Percentiles rank a stretch among this genome's conserved stretches.
Conservation (phyloP, 2,888 invertebrate genomes). For the Tridacna crocea region DNA sequence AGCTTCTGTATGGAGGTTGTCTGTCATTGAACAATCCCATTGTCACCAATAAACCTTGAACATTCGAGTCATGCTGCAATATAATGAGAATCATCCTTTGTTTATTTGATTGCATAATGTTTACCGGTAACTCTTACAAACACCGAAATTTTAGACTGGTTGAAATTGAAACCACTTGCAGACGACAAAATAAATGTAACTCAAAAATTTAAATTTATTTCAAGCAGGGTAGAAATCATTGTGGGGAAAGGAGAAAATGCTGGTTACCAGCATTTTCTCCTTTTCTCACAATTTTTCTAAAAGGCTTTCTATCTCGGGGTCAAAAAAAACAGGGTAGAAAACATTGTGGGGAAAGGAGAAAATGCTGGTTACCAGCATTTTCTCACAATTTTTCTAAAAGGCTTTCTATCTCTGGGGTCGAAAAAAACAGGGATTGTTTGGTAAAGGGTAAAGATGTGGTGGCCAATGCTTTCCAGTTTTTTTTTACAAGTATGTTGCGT, state of each 20-base stretch:
- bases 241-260: constrained; percentile 8
- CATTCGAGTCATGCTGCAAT: constrained; percentile 28
- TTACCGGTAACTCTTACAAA: not conserved
- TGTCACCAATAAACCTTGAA: constrained; percentile 12
- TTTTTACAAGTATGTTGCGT: not conserved
- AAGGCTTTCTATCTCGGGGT: no score
- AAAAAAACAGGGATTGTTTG: no score
- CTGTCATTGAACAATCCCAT: constrained; percentile 29
- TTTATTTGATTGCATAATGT: no score
- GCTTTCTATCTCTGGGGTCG: no score
- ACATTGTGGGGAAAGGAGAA: no score
- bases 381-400: no score
- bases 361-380: no score
- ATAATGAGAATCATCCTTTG: not conserved
- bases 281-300: constrained; percentile 16
- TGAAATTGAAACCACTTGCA: no score
- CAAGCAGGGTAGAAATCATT: not conserved
- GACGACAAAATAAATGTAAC: no score
- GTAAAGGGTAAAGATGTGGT: not conserved
- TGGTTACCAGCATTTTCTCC: not conserved
- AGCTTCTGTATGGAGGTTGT: constrained; percentile 25
- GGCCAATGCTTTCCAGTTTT: not conserved
- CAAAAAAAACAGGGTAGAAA: no score
- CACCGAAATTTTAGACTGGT: no score
- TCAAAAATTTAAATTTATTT: no score